Percentiles rank a stretch among this genome's conserved stretches.
phyloP scores from a whole-genome alignment of 2,797 vertebrate genomes.

The Gymnoscopelus braueri region DNA sequence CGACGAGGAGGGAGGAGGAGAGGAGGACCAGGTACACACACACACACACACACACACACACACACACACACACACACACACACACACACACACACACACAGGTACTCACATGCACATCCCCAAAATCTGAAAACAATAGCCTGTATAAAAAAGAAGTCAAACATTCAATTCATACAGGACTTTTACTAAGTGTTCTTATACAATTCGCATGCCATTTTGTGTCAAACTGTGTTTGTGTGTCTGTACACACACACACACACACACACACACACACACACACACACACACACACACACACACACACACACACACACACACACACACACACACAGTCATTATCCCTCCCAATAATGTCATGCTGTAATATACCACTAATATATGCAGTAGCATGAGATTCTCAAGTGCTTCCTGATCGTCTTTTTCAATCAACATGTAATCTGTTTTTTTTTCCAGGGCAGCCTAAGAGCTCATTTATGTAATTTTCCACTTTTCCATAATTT shows the following conservation, averaged over 20 bases:
- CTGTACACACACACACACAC: neutral
- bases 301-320: neutral
- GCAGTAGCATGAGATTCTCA: conserved; percentile 34
- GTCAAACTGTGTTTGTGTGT: too few relatives aligned
- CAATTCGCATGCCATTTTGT: too few relatives aligned
- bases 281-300: conserved; percentile 31
- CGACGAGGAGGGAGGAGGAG: conserved; percentile 90
- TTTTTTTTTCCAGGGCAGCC: too few relatives aligned
- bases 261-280: conserved; percentile 18
- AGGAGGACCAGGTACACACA: conserved; percentile 86
- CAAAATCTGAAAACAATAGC: too few relatives aligned
- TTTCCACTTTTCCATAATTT: too few relatives aligned
- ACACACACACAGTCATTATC: conserved; percentile 12
- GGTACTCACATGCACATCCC: too few relatives aligned
- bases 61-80: neutral
- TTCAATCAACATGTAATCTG: too few relatives aligned
- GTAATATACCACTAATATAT: conserved; percentile 26
- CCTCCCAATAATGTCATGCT: conserved; percentile 15
- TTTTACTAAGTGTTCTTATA: too few relatives aligned
- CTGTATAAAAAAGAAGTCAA: too few relatives aligned
- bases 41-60: conserved; percentile 6
- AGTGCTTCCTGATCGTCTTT: conserved; percentile 16
- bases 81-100: neutral
- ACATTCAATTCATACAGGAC: too few relatives aligned
- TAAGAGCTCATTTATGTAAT: too few relatives aligned